Percentiles rank a stretch among this genome's conserved stretches.
Conservation (phyloP, 2,113 vertebrate genomes). For the Struthio camelus region DNA sequence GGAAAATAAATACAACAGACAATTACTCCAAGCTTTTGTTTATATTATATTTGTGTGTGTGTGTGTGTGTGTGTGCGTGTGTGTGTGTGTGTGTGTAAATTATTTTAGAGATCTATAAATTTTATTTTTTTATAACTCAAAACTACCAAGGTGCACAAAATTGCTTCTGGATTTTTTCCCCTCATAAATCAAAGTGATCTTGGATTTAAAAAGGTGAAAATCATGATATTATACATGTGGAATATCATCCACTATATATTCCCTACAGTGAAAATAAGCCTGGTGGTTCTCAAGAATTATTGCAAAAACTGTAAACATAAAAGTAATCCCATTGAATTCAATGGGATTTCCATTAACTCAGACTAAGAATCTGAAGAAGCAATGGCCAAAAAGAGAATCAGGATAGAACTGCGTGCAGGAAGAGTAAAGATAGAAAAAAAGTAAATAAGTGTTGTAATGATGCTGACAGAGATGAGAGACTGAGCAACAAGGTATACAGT, state of each 20-base stretch:
- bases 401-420: neutral
- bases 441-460: neutral
- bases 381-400: neutral
- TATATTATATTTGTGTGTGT: no score
- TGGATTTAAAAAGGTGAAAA: neutral
- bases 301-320: neutral
- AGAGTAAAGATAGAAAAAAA: neutral
- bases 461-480: neutral
- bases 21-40: neutral
- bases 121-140: neutral
- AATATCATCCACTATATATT: neutral
- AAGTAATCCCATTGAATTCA: neutral
- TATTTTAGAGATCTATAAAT: neutral
- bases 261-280: neutral
- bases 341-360: neutral
- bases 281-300: neutral
- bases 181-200: rapidly evolving
- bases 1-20: neutral
- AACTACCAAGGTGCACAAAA: neutral
- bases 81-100: no score
- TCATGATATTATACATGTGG: neutral
- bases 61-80: no score
- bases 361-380: neutral
- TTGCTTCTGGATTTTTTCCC: neutral
- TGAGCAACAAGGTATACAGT: neutral